Evolutionary conservation across 2,888 invertebrate genomes (phyloP), one percentile per base, ranked within the genome.

Genomic region (Poecilus cupreus): DNA sequence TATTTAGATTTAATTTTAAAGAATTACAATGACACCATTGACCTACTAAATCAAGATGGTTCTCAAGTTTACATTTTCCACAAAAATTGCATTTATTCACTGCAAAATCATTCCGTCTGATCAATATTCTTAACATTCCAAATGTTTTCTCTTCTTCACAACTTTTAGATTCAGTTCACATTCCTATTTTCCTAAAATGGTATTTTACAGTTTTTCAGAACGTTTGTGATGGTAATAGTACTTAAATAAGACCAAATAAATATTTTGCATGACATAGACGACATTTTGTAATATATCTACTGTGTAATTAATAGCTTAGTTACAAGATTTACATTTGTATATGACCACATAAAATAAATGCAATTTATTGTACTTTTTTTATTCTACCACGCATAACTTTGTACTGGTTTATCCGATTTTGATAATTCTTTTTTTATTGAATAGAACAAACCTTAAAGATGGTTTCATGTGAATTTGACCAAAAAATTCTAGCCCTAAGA

Each of bases 141-240:
- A 51, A n/a, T 13, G 24, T 57, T 24, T n/a, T 57, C 1, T 24
- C 24, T 20, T 5, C 4, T 8, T 54, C 18, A 4, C 18, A 18
- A n/a, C 16, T 54, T 18, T 2, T 18, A 10, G 16, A 54, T 54
- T 8, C 2, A 18, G 51, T 54, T 16, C 13, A 57, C 57, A 57
- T 57, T 24, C 18, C 24, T 18, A 57, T 24, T 24, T 57, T 24
- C 18, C 24, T 18, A 57, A 57, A 57, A 49, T 18, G n/a, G n/a
- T 54, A 54, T 60, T n/a, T 60, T 60, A 11, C 32, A 32, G 46
- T 24, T 60, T n/a, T 26, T 32, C 22, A 26, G 4, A 24, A 13
- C 0, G 16, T 37, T 68, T 68, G 64, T 68, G 64, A 68, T 68
- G 13, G 18, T 22, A 68, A 68, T 68, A 68, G 64, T 68, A 68